phyloP scores from a whole-genome alignment of 2,797 vertebrate species.

The Lithobates pipiens region DNA sequence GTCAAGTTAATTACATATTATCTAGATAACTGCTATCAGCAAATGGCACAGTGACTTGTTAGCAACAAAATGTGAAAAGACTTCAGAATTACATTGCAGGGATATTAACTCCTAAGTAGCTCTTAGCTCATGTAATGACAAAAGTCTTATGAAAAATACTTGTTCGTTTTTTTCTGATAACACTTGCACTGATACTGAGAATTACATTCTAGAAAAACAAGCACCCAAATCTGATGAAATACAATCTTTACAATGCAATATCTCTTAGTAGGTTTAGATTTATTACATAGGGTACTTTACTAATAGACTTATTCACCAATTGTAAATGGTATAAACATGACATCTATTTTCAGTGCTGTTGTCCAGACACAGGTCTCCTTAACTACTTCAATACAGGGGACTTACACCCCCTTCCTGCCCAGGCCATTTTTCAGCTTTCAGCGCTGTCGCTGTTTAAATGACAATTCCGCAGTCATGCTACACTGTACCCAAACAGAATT shows the following conservation, averaged over 20 bases:
- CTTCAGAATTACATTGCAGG: constrained; percentile 19
- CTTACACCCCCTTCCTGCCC: too few species aligned
- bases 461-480: too few species aligned
- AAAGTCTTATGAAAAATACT: constrained; percentile 20
- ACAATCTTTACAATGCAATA: not conserved
- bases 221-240: not conserved
- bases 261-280: not conserved
- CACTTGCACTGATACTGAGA: not conserved
- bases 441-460: too few species aligned
- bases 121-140: constrained; percentile 12
- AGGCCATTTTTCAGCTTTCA: too few species aligned
- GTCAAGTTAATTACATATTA: constrained; percentile 61
- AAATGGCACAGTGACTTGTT: constrained; percentile 42
- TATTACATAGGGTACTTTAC: not conserved
- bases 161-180: constrained; percentile 4
- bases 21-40: constrained; percentile 59
- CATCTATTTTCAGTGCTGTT: not conserved
- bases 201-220: not conserved
- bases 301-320: not conserved
- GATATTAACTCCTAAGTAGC: constrained; percentile 37
- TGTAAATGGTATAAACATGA: not conserved
- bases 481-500: too few species aligned
- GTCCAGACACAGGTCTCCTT: too few species aligned
- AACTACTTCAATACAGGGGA: too few species aligned
- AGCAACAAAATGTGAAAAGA: constrained; percentile 49